Evolutionary conservation across 2,888 invertebrate genomes (phyloP), one percentile per base, ranked within the genome.

Genomic region (Scaptomyza parva): DNA sequence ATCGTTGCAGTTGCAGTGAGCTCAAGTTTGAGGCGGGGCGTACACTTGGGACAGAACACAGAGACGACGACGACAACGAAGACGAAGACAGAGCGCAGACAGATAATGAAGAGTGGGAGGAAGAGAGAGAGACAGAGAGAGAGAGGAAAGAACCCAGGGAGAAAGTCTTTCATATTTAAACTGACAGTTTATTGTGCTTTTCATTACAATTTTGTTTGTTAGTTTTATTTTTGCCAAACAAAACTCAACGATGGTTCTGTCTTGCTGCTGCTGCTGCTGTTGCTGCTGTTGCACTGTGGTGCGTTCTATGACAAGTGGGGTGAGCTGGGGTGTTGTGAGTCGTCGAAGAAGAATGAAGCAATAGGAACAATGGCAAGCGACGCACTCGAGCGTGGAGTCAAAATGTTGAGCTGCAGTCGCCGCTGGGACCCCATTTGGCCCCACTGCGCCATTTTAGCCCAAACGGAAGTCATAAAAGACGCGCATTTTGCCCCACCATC

Each of bases 171-270:
- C 87, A 84, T 86, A 81, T 86, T 86, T 83, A 84, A 86, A 85
- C 87, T 81, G 87, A 86, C 83, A 83, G 85, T 84, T 83, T 83
- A 83, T 86, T 86, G 83, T 76, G 82, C 83, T 83, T 86, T 86
- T 83, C 82, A 86, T 82, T 82, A 86, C 78, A 76, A 84, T 86
- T 82, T 76, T 67, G 68, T 70, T 75, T 76, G 83, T 70, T 68
- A 59, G 78, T 77, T 80, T 86, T 79, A 76, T 82, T 83, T 83
- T 75, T 64, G 55, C 73, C 84, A 83, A 80, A 80, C 84, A 86
- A 70, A 72, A 62, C 60, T 51, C 65, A 37, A 47, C 62, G 47
- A 40, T 30, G 64, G 2, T 28, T 8, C 7, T 28, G 30, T 12
- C 28, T 28, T 9, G 33, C 33, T 33, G 33, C 33, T 33, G 28